Evolutionary conservation across 2,113 vertebrate species (phyloP).

Genomic region (Albula glossodonta): DNA sequence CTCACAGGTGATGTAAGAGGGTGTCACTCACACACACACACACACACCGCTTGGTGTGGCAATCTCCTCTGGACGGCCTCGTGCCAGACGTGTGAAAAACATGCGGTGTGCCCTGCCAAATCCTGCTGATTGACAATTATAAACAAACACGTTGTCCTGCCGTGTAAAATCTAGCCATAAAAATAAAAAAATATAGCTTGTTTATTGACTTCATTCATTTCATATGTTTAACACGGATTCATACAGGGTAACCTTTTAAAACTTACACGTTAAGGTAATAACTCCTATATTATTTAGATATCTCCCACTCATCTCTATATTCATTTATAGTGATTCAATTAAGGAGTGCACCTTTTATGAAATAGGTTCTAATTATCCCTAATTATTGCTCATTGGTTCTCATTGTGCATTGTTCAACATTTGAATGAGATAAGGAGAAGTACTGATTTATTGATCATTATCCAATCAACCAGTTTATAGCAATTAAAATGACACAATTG

Average conservation of each 20-base stretch:
- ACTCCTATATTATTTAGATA: neutral
- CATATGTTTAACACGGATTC: no score
- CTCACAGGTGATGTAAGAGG: conserved; percentile 32
- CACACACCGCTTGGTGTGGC: conserved; percentile 32
- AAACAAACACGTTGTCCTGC: neutral
- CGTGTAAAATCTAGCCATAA: neutral
- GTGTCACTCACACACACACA: neutral
- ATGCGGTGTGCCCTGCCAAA: neutral
- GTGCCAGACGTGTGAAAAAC: conserved; percentile 30
- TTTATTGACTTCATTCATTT: no score
- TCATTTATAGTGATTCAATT: conserved; percentile 6
- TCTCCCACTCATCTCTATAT: neutral
- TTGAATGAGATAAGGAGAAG: conserved; percentile 11
- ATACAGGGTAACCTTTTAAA: no score
- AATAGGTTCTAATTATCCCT: neutral
- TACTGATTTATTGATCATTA: conserved; percentile 14
- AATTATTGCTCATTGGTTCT: neutral
- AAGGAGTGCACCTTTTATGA: neutral
- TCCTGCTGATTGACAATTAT: conserved; percentile 11
- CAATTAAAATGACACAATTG: conserved; percentile 20
- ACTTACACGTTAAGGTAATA: neutral
- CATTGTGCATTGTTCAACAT: conserved; percentile 4
- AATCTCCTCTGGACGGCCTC: neutral
- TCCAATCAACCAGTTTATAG: conserved; percentile 17
- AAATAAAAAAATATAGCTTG: no score